A percentile compares a stretch with the other conserved stretches of the same genome.
Evolutionary conservation across 2,888 invertebrate genomes (phyloP).

Genomic region (Leptopterna dolabrata): DNA sequence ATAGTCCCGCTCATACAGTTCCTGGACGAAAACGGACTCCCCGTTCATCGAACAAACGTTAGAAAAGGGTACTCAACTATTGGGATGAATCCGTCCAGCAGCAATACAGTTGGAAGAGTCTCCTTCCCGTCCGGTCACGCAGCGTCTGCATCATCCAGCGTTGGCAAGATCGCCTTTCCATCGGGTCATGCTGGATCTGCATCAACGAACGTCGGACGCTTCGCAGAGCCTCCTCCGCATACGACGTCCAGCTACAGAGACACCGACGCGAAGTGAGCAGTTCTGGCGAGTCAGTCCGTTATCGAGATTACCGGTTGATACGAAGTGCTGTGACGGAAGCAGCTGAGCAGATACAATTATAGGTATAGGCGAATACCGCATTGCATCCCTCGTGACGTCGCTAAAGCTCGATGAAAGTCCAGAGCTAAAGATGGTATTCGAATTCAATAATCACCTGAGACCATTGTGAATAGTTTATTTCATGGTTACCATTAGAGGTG

Average conservation of each 20-base stretch:
- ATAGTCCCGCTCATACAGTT: conserved; percentile 22
- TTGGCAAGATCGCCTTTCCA: neutral
- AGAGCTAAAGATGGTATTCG: too few relatives aligned
- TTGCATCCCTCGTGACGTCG: too few relatives aligned
- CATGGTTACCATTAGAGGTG: too few relatives aligned
- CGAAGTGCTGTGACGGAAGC: neutral
- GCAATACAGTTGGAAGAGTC: neutral
- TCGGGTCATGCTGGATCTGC: neutral
- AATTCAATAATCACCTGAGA: too few relatives aligned
- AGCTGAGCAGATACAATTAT: too few relatives aligned
- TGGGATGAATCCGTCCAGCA: neutral
- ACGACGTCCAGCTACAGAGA: neutral
- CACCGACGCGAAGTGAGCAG: neutral
- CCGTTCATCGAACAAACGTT: conserved; percentile 41
- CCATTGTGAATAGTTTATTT: too few relatives aligned
- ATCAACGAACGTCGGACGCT: neutral
- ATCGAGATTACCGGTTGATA: neutral
- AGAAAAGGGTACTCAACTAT: neutral
- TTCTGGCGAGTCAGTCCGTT: neutral
- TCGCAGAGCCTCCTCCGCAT: conserved; percentile 53
- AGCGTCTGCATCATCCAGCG: neutral
- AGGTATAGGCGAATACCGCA: too few relatives aligned
- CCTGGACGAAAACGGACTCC: conserved; percentile 37
- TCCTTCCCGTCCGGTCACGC: neutral
- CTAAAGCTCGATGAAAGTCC: too few relatives aligned